Conservation (phyloP, 2,888 invertebrate species). For the Aricia artaxerxes region DNA sequence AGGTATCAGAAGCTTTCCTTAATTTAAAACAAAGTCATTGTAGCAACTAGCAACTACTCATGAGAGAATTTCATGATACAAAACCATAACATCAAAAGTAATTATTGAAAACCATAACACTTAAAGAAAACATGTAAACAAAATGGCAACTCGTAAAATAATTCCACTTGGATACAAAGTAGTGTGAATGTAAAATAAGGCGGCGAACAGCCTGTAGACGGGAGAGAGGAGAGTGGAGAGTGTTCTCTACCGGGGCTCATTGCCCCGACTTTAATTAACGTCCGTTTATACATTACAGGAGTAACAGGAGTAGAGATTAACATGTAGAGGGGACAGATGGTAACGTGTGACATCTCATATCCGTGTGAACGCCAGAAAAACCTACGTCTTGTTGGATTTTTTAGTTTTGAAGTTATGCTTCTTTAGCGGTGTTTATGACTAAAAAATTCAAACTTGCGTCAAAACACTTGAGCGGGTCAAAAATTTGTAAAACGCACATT, state of each 20-base stretch:
- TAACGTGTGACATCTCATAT: too few relatives aligned
- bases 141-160: neutral
- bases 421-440: too few relatives aligned
- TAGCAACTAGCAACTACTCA: too few relatives aligned
- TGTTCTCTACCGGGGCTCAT: neutral
- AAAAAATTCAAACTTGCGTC: too few relatives aligned
- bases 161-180: neutral
- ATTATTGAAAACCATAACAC: neutral
- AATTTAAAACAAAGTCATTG: neutral
- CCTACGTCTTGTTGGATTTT: too few relatives aligned
- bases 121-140: neutral
- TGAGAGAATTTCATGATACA: too few relatives aligned
- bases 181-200: constrained; percentile 1
- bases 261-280: constrained; percentile 10
- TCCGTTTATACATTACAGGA: constrained; percentile 3
- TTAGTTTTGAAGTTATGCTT: too few relatives aligned
- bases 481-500: too few relatives aligned
- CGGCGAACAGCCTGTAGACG: neutral
- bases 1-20: too few relatives aligned
- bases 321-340: neutral
- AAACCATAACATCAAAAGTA: too few relatives aligned
- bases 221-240: neutral
- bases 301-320: neutral
- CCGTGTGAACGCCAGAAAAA: too few relatives aligned
- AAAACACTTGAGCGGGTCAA: too few relatives aligned